Evolutionary conservation across 2,113 vertebrate genomes (phyloP), one percentile per base, ranked within the genome.

Genomic region (Barbus barbus): DNA sequence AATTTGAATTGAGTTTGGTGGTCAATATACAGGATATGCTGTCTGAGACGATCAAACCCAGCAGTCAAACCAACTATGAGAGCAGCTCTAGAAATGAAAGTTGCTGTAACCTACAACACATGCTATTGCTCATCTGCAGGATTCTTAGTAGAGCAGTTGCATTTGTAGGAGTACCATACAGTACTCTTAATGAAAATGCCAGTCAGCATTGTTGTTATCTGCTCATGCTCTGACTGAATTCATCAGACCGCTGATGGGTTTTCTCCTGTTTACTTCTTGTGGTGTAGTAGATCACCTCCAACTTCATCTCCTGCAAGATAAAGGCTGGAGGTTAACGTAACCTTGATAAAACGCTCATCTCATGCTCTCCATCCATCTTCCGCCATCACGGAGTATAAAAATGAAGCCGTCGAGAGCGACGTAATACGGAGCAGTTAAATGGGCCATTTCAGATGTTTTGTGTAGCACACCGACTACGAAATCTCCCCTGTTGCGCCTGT

Each of bases 271-370:
- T 79, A 63, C 56, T 81, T 86, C 51, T 60, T 26, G 28, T 88
- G 83, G 83, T 83, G 84, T 84, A 85, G 84, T 84, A 85, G 91
- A 90, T 89, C 41, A 86, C 89, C 89, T 91, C 92, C 92, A 91
- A 92, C 90, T 92, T 92, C 90, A 93, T 93, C 93, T 92, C 92
- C 91, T 26, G 84, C 41, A 84, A 93, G 93, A 94, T 94, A 96
- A 95, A 95, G 95, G 92, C 92, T 94, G 80, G 92, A 93, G 95
- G 95, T 93, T 96, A 93, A 94, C 91, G 93, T 96, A 96, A 97
- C 96, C 96, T 97, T 96, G 96, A 97, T 96, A 95, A 96, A 97
- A 94, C 89, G 93, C 95, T 95, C 94, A 94, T 97, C 95, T 96
- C 95, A 96, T 95, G 95, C 93, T 94, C 92, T 88, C 92, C 94